Base-by-base conservation (phyloP, 2,113 vertebrate genomes). In the Pachycephala philippinensis region DNA sequence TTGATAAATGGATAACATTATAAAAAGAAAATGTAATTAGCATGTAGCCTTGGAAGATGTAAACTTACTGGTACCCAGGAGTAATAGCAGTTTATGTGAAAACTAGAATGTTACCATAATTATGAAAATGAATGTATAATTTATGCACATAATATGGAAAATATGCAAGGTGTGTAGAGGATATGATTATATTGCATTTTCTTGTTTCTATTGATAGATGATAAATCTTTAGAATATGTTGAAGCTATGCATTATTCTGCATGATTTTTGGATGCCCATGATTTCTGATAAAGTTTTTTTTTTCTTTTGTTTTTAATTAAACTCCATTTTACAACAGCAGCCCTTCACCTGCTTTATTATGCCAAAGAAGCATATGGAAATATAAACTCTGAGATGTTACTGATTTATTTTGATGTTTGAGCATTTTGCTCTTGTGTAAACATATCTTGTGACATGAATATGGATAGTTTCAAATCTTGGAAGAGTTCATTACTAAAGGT, bases 271-370 rank as follows among this genome's bases (percentile, higher is more conserved):
- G 95, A 96, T 44, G 74, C 94, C 63, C 40, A 17, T 94, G 87
- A 95, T 97, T 97, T 96, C 68, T 93, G 96, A 87, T 95, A 96
- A 97, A 96, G 83, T 95, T 89, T 93, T 96, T 93, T 95, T 96
- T 96, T 97, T 91, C 70, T 95, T 97, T 98, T 97, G 95, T 92
- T 97, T 98, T 97, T 98, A 98, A 98, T 98, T 98, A 98, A 98
- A 97, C 90, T 94, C 40, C 96, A 91, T 98, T 96, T 97, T 93
- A 95, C 65, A 95, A 68, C 90, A 95, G 92, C 95, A 95, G 80
- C 87, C 70, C 65, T 97, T 95, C 87, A 42, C 70, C 87, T 94
- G 94, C 77, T 95, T 98, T 97, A 97, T 97, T 98, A 97, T 97
- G 95, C 95, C 95, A 94, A 97, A 92, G 93, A 97, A 98, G 91